Evolutionary conservation across 2,888 invertebrate species (phyloP).

Genomic region (Napeogenes sylphis): DNA sequence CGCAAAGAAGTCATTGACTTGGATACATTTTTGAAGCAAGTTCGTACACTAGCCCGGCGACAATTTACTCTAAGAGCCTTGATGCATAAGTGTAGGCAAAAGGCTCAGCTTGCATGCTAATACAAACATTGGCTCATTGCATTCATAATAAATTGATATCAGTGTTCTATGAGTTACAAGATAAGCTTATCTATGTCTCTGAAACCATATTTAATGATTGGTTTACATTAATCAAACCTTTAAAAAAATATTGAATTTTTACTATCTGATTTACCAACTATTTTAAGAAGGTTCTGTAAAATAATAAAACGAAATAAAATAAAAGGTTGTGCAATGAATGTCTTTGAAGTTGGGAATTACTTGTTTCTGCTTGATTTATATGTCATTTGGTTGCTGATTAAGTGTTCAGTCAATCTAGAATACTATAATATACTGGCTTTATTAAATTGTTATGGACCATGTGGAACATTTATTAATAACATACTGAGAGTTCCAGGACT

Average conservation of each 20-base stretch:
- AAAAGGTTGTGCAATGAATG: no score
- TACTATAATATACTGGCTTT: no score
- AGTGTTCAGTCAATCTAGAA: no score
- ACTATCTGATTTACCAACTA: background rate
- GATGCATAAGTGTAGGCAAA: conserved; percentile 97
- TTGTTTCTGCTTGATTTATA: no score
- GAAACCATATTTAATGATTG: background rate
- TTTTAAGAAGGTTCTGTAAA: no score
- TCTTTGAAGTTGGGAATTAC: no score
- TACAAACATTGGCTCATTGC: conserved; percentile 19
- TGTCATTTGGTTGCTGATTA: no score
- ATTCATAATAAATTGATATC: conserved; percentile 17
- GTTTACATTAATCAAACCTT: background rate
- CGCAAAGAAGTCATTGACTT: conserved; percentile 95
- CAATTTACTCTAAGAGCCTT: conserved; percentile 97
- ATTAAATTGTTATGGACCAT: no score
- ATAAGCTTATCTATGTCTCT: conserved; percentile 12
- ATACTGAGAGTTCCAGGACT: no score
- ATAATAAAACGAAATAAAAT: no score
- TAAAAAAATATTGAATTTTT: background rate
- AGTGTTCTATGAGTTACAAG: conserved; percentile 19
- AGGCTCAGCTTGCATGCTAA: conserved; percentile 90
- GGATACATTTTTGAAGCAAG: conserved; percentile 97
- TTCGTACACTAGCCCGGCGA: conserved; percentile 94
- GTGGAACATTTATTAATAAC: no score